Evolutionary conservation across 2,888 invertebrate species (phyloP).

Genomic region (Drosophila hawaiiensis): DNA sequence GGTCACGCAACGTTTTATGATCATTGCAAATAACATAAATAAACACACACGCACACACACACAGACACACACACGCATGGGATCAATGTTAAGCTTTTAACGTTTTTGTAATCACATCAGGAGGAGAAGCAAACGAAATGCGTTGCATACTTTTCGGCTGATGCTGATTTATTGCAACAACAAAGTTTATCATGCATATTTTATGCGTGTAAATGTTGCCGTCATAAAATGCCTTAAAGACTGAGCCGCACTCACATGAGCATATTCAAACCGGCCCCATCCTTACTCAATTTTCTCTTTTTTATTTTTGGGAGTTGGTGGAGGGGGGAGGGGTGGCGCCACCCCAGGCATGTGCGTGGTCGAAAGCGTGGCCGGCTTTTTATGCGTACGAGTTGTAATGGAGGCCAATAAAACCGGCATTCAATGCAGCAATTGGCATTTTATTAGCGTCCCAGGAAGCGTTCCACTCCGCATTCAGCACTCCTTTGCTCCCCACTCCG

Average conservation of each 20-base stretch:
- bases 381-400: slow-evolving; percentile 80
- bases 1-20: slow-evolving; percentile 64
- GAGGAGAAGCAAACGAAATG: slow-evolving; percentile 19
- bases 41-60: slow-evolving; percentile 17
- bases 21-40: slow-evolving; percentile 58
- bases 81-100: slow-evolving; percentile 69
- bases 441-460: slow-evolving; percentile 65
- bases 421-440: slow-evolving; percentile 79
- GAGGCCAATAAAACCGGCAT: slow-evolving; percentile 76
- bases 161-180: slow-evolving; percentile 78
- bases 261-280: not conserved
- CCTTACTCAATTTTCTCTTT: not conserved
- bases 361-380: slow-evolving; percentile 60
- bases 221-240: slow-evolving; percentile 75
- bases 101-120: slow-evolving; percentile 79
- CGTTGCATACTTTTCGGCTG: slow-evolving; percentile 58
- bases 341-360: slow-evolving; percentile 48
- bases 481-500: not conserved
- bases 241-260: slow-evolving; percentile 23
- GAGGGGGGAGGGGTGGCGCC: not conserved
- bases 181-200: slow-evolving; percentile 83
- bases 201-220: slow-evolving; percentile 81
- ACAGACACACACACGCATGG: slow-evolving; percentile 15
- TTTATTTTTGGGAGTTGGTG: not conserved
- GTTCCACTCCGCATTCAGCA: slow-evolving; percentile 4